A percentile compares a stretch with the other conserved stretches of the same genome.
Conservation (phyloP, 2,113 vertebrate species). For the Eclectus roratus region DNA sequence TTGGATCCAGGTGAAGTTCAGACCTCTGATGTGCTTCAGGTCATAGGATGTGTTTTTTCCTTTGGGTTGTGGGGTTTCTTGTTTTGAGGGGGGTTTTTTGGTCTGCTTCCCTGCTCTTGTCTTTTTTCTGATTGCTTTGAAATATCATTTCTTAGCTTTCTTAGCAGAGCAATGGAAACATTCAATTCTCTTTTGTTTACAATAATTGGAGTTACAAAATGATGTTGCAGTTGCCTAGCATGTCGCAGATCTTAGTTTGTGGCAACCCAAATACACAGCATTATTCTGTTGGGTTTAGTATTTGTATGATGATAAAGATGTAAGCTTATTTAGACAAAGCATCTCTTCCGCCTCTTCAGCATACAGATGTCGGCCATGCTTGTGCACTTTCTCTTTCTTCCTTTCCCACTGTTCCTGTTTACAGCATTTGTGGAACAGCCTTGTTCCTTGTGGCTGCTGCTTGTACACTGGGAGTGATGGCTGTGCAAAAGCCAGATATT, state of each 20-base stretch:
- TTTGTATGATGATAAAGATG: not conserved
- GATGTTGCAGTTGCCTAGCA: slow-evolving; percentile 42
- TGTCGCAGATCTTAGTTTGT: slow-evolving; percentile 16
- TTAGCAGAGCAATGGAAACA: slow-evolving; percentile 13
- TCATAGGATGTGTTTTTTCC: not conserved
- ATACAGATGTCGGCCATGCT: not conserved
- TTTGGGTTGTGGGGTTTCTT: not conserved
- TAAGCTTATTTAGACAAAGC: not conserved
- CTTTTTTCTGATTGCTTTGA: not conserved
- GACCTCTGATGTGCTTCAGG: slow-evolving; percentile 13
- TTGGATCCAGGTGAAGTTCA: slow-evolving; percentile 43
- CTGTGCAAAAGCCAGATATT: not conserved
- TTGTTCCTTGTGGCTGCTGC: not conserved
- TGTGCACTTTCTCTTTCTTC: not conserved
- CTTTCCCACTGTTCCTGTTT: not conserved
- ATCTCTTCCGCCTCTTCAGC: not conserved
- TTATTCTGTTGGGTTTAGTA: slow-evolving; percentile 30
- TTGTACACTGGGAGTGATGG: not conserved
- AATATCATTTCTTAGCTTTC: not conserved
- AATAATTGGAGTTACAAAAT: slow-evolving; percentile 36
- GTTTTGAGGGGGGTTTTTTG: not conserved
- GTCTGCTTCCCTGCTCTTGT: not conserved
- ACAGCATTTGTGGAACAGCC: not conserved
- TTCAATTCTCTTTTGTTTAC: slow-evolving; percentile 47
- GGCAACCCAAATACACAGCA: slow-evolving; percentile 44